These are phyloP conservation scores for Catotricha subobsoleta DNA, from an alignment of 2,888 invertebrate genomes.

Conservation along the genomic window DNA sequence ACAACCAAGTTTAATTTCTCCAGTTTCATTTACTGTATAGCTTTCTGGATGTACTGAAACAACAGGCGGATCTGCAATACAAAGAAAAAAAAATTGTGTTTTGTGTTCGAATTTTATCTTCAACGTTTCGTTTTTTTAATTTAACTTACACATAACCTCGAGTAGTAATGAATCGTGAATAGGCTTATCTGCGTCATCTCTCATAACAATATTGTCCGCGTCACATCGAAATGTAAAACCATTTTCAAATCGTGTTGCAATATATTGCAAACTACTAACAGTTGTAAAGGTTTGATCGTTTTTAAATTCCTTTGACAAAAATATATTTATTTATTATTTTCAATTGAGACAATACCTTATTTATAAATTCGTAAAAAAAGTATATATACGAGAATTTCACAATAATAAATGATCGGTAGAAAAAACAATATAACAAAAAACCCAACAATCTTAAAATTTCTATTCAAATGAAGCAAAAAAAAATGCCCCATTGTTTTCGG, in stretches of 20 bases:
- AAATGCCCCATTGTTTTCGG: too few relatives aligned
- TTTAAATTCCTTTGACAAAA: slow-evolving; percentile 32
- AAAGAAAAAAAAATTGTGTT: slow-evolving; percentile 9
- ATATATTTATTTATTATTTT: background rate
- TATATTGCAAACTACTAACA: slow-evolving; percentile 57
- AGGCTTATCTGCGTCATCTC: slow-evolving; percentile 52
- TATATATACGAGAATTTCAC: too few relatives aligned
- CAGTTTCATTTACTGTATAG: slow-evolving; percentile 60
- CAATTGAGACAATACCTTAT: background rate
- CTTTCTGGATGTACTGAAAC: slow-evolving; percentile 57
- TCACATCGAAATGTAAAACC: slow-evolving; percentile 60
- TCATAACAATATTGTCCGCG: slow-evolving; percentile 64
- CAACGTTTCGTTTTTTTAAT: background rate
- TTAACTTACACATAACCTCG: slow-evolving; percentile 74
- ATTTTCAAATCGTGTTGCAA: slow-evolving; percentile 66
- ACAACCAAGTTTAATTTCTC: slow-evolving; percentile 56
- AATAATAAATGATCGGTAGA: too few relatives aligned
- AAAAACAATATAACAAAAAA: too few relatives aligned
- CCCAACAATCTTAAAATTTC: too few relatives aligned
- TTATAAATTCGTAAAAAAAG: background rate
- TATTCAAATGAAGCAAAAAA: too few relatives aligned
- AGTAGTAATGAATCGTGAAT: slow-evolving; percentile 50
- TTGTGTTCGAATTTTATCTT: background rate
- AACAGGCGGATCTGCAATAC: slow-evolving; percentile 61
- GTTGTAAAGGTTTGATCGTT: slow-evolving; percentile 64